A percentile compares a stretch with the other conserved stretches of the same genome.
These are phyloP conservation scores for Tetranychus truncatus DNA, from an alignment of 2,888 invertebrate genomes.

Conservation along the genomic window DNA sequence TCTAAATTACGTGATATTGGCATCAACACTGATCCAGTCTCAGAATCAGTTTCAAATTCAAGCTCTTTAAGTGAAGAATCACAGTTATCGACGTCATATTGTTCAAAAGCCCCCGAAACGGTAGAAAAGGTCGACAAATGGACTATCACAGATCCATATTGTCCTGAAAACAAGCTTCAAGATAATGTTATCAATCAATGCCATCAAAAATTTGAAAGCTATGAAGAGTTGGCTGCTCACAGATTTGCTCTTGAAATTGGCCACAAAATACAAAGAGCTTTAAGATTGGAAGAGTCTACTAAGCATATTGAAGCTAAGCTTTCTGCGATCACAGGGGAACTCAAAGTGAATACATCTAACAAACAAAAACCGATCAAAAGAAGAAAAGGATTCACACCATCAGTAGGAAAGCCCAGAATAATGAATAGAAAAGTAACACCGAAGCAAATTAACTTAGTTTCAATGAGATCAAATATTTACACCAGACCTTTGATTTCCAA, in stretches of 20 bases:
- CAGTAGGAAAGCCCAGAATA: neutral
- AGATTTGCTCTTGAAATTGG: conserved; percentile 1
- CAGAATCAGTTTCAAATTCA: neutral
- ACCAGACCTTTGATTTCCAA: neutral
- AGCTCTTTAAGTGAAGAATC: neutral
- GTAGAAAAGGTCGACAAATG: neutral
- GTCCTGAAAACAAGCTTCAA: neutral
- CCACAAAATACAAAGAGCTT: neutral
- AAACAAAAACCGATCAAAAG: neutral
- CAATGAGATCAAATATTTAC: neutral
- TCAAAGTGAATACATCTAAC: neutral
- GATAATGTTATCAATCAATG: neutral
- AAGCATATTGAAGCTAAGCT: neutral
- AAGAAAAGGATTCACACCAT: neutral
- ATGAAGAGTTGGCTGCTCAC: neutral
- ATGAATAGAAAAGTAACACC: neutral
- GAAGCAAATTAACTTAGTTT: neutral
- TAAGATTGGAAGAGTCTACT: neutral
- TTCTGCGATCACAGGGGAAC: neutral
- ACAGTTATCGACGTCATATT: neutral
- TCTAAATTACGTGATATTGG: neutral
- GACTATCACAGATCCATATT: neutral
- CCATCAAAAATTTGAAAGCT: neutral
- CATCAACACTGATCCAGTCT: neutral
- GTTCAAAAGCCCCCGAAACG: neutral